Percentiles rank a stretch among this genome's conserved stretches.
These are phyloP conservation scores for Coregonus ussuriensis DNA, from an alignment of 2,797 vertebrate genomes.

Conservation along the genomic window DNA sequence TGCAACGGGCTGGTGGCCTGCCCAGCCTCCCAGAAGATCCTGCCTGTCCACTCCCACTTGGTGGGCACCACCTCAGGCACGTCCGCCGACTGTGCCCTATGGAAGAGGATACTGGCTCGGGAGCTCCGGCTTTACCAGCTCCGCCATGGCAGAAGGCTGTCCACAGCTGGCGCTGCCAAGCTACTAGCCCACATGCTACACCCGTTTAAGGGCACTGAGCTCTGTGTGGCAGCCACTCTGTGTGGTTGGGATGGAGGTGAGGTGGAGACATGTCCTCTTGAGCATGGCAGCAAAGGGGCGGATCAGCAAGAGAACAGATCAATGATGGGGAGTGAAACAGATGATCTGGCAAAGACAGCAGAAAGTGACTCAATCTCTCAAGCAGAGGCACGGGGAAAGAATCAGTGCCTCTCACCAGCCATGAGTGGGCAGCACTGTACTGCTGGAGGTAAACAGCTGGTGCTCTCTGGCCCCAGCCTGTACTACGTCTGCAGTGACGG, in stretches of 20 bases:
- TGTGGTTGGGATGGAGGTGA: conserved; percentile 86
- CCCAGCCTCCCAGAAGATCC: conserved; percentile 81
- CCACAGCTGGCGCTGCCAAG: conserved; percentile 81
- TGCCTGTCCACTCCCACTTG: conserved; percentile 84
- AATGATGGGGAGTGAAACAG: conserved; percentile 35
- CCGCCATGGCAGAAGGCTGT: conserved; percentile 73
- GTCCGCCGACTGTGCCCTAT: conserved; percentile 82
- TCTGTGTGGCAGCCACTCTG: conserved; percentile 85
- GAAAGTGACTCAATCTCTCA: neutral
- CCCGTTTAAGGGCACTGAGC: conserved; percentile 81
- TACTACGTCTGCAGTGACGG: conserved; percentile 85
- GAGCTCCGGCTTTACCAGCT: conserved; percentile 83
- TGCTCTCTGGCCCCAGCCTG: conserved; percentile 70
- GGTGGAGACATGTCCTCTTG: neutral
- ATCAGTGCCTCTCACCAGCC: conserved; percentile 13
- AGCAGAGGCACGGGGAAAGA: conserved; percentile 25
- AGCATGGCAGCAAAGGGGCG: conserved; percentile 29
- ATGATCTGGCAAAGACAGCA: conserved; percentile 12
- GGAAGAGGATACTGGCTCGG: conserved; percentile 81
- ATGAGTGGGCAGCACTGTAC: neutral
- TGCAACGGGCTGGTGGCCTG: conserved; percentile 79
- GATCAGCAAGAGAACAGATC: conserved; percentile 31
- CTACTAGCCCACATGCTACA: conserved; percentile 82
- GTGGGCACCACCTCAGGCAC: conserved; percentile 86
- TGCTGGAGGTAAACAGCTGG: neutral